Evolutionary conservation across 2,888 invertebrate genomes (phyloP).

Genomic region (Machimus atricapillus): DNA sequence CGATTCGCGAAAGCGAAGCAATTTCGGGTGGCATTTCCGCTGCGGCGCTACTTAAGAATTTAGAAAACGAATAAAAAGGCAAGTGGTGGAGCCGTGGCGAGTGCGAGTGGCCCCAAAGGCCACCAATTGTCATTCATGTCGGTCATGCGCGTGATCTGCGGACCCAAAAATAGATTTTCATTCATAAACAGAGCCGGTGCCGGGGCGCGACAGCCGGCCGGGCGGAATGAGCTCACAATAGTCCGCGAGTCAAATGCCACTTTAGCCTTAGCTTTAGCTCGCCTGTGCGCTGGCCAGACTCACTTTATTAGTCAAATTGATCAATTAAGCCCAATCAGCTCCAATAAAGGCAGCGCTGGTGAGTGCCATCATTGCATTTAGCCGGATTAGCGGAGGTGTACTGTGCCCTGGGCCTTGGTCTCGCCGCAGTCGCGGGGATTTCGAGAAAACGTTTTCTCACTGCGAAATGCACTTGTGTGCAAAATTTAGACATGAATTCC

Average conservation of each 20-base stretch:
- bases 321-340: conserved; percentile 36
- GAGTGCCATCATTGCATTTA: not conserved
- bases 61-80: not conserved
- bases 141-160: conserved; percentile 16
- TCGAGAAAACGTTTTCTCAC: not conserved
- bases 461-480: not conserved
- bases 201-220: conserved; percentile 15
- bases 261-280: too few relatives aligned
- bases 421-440: not conserved
- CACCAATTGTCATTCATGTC: conserved; percentile 8
- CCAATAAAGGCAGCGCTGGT: conserved; percentile 10
- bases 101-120: conserved; percentile 27
- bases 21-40: not conserved
- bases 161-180: conserved; percentile 36
- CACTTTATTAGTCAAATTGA: conserved; percentile 30
- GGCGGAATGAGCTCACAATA: not conserved
- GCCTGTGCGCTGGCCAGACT: not conserved
- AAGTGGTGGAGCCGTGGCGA: not conserved
- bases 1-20: not conserved
- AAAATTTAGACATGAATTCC: not conserved
- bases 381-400: conserved; percentile 25
- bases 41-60: not conserved
- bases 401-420: not conserved
- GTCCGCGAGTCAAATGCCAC: not conserved
- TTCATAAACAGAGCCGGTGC: conserved; percentile 20